Percentiles rank a stretch among this genome's conserved stretches.
Evolutionary conservation across 2,797 vertebrate genomes (phyloP).

Genomic region (Lepilemur septentrionalis): DNA sequence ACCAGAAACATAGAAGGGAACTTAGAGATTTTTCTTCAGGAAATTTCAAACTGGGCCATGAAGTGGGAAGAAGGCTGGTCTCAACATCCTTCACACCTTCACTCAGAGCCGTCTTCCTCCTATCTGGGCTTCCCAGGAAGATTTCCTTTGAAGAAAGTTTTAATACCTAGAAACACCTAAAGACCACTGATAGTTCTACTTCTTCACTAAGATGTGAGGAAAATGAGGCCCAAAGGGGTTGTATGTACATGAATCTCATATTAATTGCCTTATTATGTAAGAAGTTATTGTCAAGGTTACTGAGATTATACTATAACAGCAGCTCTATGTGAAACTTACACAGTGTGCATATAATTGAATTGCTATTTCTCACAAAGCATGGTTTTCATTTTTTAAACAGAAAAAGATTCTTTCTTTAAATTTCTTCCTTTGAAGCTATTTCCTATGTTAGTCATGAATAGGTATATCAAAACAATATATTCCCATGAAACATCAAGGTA

Average conservation of each 20-base stretch:
- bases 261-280: neutral
- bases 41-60: neutral
- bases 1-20: neutral
- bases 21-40: neutral
- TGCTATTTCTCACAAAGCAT: conserved; percentile 2
- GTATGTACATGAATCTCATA: neutral
- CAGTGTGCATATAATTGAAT: neutral
- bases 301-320: neutral
- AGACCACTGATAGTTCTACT: neutral
- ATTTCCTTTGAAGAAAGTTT: neutral
- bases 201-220: neutral
- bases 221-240: neutral
- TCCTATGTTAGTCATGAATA: conserved; percentile 20
- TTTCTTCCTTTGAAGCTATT: conserved; percentile 30
- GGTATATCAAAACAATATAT: neutral
- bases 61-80: neutral
- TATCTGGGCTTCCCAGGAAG: neutral
- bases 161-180: neutral
- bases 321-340: neutral
- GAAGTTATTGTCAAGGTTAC: neutral
- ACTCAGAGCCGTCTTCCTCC: neutral
- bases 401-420: neutral
- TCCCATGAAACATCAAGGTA: neutral
- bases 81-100: neutral
- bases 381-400: conserved; percentile 17